Percentiles rank a stretch among this genome's conserved stretches.
Conservation (phyloP, 2,888 invertebrate species). For the Prenolepis imparis region DNA sequence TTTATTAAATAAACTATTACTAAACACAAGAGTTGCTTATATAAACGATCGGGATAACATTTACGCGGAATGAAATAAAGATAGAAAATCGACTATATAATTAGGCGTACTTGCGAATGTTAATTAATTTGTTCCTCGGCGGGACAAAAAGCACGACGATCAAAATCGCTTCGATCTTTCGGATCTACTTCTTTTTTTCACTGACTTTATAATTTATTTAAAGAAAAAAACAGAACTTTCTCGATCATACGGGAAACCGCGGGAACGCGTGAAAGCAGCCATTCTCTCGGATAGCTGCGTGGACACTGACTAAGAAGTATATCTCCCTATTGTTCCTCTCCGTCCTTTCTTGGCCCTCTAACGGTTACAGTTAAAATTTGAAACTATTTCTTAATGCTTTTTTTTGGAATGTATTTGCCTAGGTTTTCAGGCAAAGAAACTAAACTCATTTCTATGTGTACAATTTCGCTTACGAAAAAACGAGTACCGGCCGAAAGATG, state of each 20-base stretch:
- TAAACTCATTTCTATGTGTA: too few relatives aligned
- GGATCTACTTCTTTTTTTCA: not conserved
- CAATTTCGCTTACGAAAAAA: too few relatives aligned
- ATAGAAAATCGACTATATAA: not conserved
- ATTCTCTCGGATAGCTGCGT: not conserved
- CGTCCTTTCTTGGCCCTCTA: not conserved
- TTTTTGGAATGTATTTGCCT: too few relatives aligned
- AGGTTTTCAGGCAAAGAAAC: too few relatives aligned
- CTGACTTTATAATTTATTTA: not conserved
- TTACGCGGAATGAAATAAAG: not conserved
- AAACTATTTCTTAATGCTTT: not conserved
- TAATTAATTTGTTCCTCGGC: not conserved
- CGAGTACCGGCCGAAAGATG: too few relatives aligned
- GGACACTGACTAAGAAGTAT: not conserved
- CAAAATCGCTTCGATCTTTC: not conserved
- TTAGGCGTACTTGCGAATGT: not conserved
- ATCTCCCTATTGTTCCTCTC: not conserved
- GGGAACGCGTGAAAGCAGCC: not conserved
- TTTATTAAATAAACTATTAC: not conserved
- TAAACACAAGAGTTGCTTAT: not conserved
- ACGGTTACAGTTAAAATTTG: not conserved
- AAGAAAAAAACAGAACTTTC: not conserved
- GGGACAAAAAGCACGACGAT: not conserved
- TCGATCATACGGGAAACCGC: not conserved
- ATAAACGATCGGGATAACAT: not conserved